A percentile compares a stretch with the other conserved stretches of the same genome.
Evolutionary conservation across 2,113 vertebrate species (phyloP).

Genomic region (Pyrgilauda ruficollis): DNA sequence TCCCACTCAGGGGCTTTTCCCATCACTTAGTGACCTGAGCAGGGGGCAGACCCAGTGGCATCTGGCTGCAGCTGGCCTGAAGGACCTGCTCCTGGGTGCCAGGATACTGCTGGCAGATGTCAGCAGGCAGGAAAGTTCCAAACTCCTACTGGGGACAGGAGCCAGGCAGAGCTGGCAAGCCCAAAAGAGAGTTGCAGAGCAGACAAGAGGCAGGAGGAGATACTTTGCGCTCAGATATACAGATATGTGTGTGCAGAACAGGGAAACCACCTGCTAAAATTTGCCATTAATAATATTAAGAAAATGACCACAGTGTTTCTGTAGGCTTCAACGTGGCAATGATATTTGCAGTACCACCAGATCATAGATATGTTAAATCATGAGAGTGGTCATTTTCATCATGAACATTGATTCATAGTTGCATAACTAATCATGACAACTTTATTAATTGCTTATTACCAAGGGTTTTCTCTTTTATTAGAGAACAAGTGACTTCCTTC

Average conservation of each 20-base stretch:
- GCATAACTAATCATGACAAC: constrained; percentile 79
- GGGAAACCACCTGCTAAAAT: neutral
- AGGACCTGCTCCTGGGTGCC: fast-evolving
- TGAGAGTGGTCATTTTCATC: constrained; percentile 65
- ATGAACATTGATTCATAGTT: constrained; percentile 72
- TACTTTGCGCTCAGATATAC: neutral
- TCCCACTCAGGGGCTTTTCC: neutral
- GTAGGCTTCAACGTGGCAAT: neutral
- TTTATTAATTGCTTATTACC: constrained; percentile 81
- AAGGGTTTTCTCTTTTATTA: constrained; percentile 80
- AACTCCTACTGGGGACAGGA: neutral
- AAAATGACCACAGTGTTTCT: neutral
- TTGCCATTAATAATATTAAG: neutral
- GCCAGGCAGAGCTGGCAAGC: neutral
- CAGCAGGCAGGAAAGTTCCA: neutral
- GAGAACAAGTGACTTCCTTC: constrained; percentile 80
- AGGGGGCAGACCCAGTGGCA: neutral
- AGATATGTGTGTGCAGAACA: neutral
- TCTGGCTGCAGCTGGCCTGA: neutral
- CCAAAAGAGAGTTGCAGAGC: neutral
- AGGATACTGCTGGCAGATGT: neutral
- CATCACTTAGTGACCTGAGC: neutral
- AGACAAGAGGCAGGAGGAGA: neutral
- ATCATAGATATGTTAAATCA: constrained; percentile 36
- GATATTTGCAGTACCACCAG: constrained; percentile 14